Evolutionary conservation across 2,113 vertebrate genomes (phyloP).

Genomic region (Candoia aspera): DNA sequence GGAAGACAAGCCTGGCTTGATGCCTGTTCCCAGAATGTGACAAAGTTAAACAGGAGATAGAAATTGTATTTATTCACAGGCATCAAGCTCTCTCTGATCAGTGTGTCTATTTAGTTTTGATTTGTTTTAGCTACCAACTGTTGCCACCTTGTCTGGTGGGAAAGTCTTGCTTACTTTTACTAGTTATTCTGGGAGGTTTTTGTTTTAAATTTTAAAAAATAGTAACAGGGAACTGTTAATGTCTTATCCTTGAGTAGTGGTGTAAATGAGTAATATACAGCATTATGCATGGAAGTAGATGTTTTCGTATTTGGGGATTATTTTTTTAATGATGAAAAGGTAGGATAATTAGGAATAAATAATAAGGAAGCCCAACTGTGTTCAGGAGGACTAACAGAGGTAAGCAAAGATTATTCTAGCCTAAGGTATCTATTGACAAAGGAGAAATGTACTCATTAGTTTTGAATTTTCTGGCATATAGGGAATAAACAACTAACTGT

Average conservation of each 20-base stretch:
- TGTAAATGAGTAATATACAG: background rate
- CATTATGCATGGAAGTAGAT: background rate
- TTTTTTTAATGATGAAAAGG: background rate
- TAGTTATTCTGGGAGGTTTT: background rate
- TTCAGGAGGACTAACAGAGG: background rate
- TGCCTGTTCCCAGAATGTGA: background rate
- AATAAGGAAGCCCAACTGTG: background rate
- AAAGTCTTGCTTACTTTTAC: background rate
- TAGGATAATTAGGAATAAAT: background rate
- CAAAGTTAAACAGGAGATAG: background rate
- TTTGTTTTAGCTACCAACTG: background rate
- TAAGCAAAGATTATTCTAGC: background rate
- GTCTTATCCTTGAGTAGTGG: background rate
- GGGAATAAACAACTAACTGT: constrained; percentile 26
- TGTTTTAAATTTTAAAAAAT: background rate
- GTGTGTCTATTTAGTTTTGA: background rate
- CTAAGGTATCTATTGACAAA: background rate
- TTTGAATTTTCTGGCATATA: constrained; percentile 6
- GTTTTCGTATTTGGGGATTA: background rate
- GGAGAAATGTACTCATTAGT: background rate
- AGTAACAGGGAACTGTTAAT: background rate
- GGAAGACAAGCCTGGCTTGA: background rate
- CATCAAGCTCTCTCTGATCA: background rate
- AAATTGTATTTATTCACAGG: background rate
- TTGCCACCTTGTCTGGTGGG: background rate